phyloP scores from a whole-genome alignment of 1,140 invertebrate species.

The Drosophila truncata region DNA sequence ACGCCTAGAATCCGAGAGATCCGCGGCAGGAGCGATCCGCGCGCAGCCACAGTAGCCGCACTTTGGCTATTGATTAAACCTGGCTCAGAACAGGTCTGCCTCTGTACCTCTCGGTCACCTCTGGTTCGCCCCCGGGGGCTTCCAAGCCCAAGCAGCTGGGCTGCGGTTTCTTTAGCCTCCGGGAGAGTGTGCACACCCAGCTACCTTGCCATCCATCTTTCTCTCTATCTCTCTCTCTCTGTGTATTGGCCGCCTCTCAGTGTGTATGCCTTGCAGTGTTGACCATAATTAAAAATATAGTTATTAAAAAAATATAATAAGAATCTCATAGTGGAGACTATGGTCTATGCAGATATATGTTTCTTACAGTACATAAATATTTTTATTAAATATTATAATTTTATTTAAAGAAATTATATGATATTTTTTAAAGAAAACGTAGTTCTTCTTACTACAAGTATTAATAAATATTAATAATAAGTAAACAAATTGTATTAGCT shows the following conservation, averaged over 20 bases:
- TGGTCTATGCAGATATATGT: background rate
- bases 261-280: constrained; percentile 63
- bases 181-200: constrained; percentile 44
- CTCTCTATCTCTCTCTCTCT: constrained; percentile 19
- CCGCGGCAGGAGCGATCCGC: constrained; percentile 40
- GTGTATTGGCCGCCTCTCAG: constrained; percentile 16
- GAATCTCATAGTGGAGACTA: background rate
- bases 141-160: constrained; percentile 23
- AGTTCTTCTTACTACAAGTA: no score
- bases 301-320: background rate
- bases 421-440: background rate
- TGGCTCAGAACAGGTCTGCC: constrained; percentile 77
- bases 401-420: background rate
- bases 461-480: no score
- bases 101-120: constrained; percentile 5
- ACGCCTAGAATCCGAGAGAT: constrained; percentile 76
- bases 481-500: no score
- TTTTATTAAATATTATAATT: background rate
- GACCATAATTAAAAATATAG: constrained; percentile 6
- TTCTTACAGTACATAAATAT: no score
- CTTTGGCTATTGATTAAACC: constrained; percentile 78
- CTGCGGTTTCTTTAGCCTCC: constrained; percentile 36
- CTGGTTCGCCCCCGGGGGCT: constrained; percentile 23
- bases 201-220: constrained; percentile 23
- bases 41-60: constrained; percentile 48